A percentile compares a stretch with the other conserved stretches of the same genome.
phyloP scores from a whole-genome alignment of 2,888 invertebrate genomes.

The Drosophila quinaria region DNA sequence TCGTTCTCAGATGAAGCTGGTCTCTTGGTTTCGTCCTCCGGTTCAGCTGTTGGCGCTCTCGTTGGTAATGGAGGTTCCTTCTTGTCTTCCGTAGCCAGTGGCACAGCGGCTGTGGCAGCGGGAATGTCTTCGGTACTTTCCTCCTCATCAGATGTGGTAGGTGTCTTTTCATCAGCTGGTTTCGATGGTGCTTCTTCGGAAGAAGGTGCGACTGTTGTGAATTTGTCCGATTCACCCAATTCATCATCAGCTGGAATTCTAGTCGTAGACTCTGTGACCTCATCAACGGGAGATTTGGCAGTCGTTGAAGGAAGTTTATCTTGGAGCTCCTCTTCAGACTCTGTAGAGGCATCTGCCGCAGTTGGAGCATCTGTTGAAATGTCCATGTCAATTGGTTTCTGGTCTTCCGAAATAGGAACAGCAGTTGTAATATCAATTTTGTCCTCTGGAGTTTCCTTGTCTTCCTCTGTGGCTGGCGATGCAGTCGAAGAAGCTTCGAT shows the following conservation, averaged over 20 bases:
- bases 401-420: constrained; percentile 29
- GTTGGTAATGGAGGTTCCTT: constrained; percentile 16
- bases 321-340: constrained; percentile 42
- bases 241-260: constrained; percentile 31
- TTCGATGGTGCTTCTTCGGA: constrained; percentile 14
- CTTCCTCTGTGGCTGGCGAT: constrained; percentile 33
- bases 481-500: constrained; percentile 22
- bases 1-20: constrained; percentile 35
- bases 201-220: constrained; percentile 49
- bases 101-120: constrained; percentile 21
- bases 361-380: constrained; percentile 39
- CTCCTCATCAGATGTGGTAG: constrained; percentile 34
- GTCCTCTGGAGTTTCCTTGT: constrained; percentile 32
- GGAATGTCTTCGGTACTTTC: constrained; percentile 18
- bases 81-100: constrained; percentile 16
- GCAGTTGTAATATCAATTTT: constrained; percentile 33
- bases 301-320: constrained; percentile 50
- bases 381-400: constrained; percentile 36
- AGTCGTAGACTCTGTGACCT: constrained; percentile 43
- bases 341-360: constrained; percentile 51
- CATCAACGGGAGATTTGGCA: constrained; percentile 34
- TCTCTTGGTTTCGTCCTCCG: constrained; percentile 23
- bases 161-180: constrained; percentile 46
- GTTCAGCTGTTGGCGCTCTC: constrained; percentile 1
- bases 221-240: constrained; percentile 40